Evolutionary conservation across 2,888 invertebrate species (phyloP).

Genomic region (Meandrusa payeni): DNA sequence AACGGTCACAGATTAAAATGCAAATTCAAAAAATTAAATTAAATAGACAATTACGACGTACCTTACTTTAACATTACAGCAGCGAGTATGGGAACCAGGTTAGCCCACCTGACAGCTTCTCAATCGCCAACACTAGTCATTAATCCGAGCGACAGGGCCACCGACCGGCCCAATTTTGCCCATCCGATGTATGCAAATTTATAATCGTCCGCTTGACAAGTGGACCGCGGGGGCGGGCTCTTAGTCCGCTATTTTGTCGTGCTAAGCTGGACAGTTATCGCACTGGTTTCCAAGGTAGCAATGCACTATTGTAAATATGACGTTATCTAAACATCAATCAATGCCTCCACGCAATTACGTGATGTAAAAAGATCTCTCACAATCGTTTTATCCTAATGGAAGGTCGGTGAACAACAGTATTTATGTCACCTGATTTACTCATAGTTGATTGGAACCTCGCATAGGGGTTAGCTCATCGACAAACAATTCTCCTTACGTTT

Average conservation of each 20-base stretch:
- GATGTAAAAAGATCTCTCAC: too few species aligned
- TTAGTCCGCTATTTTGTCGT: conserved; percentile 18
- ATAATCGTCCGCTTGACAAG: conserved; percentile 33
- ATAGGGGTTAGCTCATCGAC: too few species aligned
- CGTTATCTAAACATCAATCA: conserved; percentile 7
- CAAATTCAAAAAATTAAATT: conserved; percentile 6
- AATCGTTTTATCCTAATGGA: too few species aligned
- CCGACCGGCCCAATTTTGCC: conserved; percentile 29
- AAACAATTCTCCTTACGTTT: too few species aligned
- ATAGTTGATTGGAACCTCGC: too few species aligned
- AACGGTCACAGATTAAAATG: too few species aligned
- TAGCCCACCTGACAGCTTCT: conserved; percentile 9
- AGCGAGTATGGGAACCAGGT: conserved; percentile 6
- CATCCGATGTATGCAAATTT: conserved; percentile 29
- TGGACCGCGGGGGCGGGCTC: conserved; percentile 18
- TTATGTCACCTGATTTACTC: too few species aligned
- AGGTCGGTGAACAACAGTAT: too few species aligned
- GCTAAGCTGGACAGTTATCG: conserved; percentile 5
- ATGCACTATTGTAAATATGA: neutral
- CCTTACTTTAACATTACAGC: conserved; percentile 1
- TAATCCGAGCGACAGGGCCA: conserved; percentile 31
- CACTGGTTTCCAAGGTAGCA: conserved; percentile 1
- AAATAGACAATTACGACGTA: conserved; percentile 8
- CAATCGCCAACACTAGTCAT: conserved; percentile 18
- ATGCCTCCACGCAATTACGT: too few species aligned